phyloP scores from a whole-genome alignment of 35 echinoderm and acorn worm genomes.

The Eucidaris tribuloides region DNA sequence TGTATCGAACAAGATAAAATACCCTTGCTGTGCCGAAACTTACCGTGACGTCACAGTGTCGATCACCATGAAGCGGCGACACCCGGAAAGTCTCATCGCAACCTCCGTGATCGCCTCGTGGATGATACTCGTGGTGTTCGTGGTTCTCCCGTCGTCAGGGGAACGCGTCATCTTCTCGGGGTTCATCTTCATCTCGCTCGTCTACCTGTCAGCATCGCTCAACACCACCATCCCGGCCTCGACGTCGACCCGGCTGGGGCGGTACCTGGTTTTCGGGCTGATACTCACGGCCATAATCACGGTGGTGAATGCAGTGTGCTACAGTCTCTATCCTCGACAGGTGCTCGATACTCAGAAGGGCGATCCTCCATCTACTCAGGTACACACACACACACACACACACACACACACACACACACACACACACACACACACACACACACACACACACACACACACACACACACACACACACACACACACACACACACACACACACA shows the following conservation, averaged over 20 bases:
- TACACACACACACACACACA: too few relatives aligned
- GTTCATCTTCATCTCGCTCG: background rate
- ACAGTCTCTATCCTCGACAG: background rate
- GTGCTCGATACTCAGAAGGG: too few relatives aligned
- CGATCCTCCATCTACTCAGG: too few relatives aligned
- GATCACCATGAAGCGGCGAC: background rate
- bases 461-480: too few relatives aligned
- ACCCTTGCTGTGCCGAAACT: background rate
- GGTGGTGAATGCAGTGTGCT: background rate
- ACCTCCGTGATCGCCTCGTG: background rate
- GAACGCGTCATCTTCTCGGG: conserved; percentile 2
- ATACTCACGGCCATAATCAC: background rate
- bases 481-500: too few relatives aligned
- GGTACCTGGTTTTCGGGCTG: background rate
- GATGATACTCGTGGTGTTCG: background rate
- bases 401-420: too few relatives aligned
- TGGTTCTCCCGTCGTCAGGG: background rate
- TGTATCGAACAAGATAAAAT: background rate
- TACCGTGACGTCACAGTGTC: background rate
- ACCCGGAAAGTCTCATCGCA: background rate
- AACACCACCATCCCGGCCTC: background rate
- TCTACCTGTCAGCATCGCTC: background rate
- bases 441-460: too few relatives aligned
- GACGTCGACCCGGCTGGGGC: background rate
- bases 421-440: too few relatives aligned